Percentiles rank a stretch among this genome's conserved stretches.
Evolutionary conservation across 2,888 invertebrate species (phyloP).

Genomic region (Zele albiditarsus): DNA sequence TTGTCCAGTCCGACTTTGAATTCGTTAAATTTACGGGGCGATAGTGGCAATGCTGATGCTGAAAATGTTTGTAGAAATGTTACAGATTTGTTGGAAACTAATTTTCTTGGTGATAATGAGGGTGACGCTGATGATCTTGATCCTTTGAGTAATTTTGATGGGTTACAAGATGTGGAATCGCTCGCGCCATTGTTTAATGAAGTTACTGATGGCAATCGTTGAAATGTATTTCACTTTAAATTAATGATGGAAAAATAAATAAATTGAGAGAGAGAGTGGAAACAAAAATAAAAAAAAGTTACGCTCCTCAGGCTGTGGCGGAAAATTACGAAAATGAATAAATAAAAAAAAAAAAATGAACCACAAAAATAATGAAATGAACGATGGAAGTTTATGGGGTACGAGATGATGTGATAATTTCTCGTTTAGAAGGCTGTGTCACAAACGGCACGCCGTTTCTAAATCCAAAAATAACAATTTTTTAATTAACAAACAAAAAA

Average conservation of each 20-base stretch:
- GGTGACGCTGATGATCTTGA: slow-evolving; percentile 65
- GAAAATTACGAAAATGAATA: slow-evolving; percentile 15
- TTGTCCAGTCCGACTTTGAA: slow-evolving; percentile 68
- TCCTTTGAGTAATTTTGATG: slow-evolving; percentile 68
- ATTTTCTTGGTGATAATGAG: slow-evolving; percentile 62
- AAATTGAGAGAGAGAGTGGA: background rate
- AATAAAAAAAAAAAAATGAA: background rate
- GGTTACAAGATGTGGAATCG: slow-evolving; percentile 68
- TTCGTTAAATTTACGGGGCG: slow-evolving; percentile 61
- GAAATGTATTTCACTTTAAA: slow-evolving; percentile 46
- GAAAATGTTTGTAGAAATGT: slow-evolving; percentile 66
- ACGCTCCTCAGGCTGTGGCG: slow-evolving; percentile 32
- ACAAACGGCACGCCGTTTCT: slow-evolving; percentile 26
- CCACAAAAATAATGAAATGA: background rate
- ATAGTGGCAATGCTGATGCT: slow-evolving; percentile 54
- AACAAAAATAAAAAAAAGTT: slow-evolving; percentile 6
- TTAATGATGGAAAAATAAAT: background rate
- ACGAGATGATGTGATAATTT: slow-evolving; percentile 36
- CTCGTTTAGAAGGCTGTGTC: slow-evolving; percentile 29
- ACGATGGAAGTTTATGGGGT: background rate
- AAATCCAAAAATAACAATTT: slow-evolving; percentile 24
- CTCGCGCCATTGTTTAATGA: slow-evolving; percentile 70
- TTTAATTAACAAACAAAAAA: background rate
- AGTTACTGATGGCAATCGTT: slow-evolving; percentile 69
- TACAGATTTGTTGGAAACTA: slow-evolving; percentile 65